Percentiles rank a stretch among this genome's conserved stretches.
Conservation (phyloP, 2,888 invertebrate species). For the Bellardia bayeri region DNA sequence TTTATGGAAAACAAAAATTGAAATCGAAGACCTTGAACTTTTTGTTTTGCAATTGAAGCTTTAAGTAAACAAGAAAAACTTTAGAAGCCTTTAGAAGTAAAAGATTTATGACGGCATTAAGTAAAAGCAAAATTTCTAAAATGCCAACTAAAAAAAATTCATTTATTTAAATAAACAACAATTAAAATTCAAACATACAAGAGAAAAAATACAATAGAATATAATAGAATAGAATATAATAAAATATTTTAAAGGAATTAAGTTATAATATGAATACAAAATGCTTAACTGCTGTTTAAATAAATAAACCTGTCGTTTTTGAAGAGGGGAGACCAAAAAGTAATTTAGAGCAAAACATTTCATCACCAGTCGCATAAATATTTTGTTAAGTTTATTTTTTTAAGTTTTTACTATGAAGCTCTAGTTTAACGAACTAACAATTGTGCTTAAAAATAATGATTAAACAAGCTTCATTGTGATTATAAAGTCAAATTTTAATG, state of each 20-base stretch:
- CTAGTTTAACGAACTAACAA: no score
- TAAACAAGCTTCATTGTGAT: no score
- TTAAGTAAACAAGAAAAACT: slow-evolving; percentile 10
- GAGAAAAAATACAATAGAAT: background rate
- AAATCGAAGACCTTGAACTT: slow-evolving; percentile 39
- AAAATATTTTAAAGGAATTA: no score
- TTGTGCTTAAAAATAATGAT: no score
- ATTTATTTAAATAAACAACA: slow-evolving; percentile 9
- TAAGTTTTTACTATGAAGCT: no score
- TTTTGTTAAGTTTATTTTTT: background rate
- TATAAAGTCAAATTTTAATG: no score
- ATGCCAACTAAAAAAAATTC: background rate
- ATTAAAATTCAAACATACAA: background rate
- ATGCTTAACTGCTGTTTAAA: background rate
- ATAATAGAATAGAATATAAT: no score
- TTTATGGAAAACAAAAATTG: background rate
- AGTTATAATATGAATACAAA: no score
- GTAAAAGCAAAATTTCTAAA: background rate
- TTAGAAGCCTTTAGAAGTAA: slow-evolving; percentile 39
- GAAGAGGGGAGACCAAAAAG: background rate
- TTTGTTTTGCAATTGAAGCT: slow-evolving; percentile 43
- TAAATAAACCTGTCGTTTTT: no score
- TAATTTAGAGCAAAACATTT: background rate
- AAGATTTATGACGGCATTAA: slow-evolving; percentile 6
- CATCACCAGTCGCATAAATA: background rate